These are phyloP conservation scores for Cheilosia soror DNA, from an alignment of 2,888 invertebrate genomes.

Conservation along the genomic window DNA sequence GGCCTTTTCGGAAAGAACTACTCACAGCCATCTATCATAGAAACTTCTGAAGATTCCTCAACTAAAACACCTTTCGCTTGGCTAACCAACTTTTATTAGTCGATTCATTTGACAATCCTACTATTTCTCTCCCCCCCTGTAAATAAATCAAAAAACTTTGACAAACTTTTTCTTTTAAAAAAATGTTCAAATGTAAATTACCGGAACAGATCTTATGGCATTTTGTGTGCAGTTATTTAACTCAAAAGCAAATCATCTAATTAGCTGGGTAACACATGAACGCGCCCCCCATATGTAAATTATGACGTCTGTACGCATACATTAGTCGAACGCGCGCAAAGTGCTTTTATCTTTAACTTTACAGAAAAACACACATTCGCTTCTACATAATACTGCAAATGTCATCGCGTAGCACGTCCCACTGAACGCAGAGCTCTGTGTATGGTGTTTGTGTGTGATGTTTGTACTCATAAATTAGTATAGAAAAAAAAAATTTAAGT, in stretches of 20 bases:
- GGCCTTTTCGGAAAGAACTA: too few species aligned
- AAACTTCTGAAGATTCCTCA: too few species aligned
- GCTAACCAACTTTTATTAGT: too few species aligned
- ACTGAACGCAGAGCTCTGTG: neutral
- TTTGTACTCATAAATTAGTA: neutral
- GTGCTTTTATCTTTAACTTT: slow-evolving; percentile 1
- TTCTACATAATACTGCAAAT: neutral
- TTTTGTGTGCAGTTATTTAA: neutral
- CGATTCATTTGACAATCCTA: too few species aligned
- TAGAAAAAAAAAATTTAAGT: neutral
- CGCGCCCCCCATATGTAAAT: slow-evolving; percentile 3
- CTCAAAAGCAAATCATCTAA: neutral
- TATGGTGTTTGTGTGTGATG: neutral
- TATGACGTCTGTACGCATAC: neutral
- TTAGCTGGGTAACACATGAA: slow-evolving; percentile 8
- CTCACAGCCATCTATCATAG: too few species aligned
- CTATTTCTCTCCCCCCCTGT: too few species aligned
- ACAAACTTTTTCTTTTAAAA: too few species aligned
- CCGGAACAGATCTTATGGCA: neutral
- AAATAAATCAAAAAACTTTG: too few species aligned
- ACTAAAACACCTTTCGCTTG: too few species aligned
- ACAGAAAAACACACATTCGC: neutral
- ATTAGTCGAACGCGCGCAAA: neutral
- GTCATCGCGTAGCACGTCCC: neutral
- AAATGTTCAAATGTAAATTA: neutral